Conservation (phyloP, 2,797 vertebrate genomes). For the Syngnathus acus region DNA sequence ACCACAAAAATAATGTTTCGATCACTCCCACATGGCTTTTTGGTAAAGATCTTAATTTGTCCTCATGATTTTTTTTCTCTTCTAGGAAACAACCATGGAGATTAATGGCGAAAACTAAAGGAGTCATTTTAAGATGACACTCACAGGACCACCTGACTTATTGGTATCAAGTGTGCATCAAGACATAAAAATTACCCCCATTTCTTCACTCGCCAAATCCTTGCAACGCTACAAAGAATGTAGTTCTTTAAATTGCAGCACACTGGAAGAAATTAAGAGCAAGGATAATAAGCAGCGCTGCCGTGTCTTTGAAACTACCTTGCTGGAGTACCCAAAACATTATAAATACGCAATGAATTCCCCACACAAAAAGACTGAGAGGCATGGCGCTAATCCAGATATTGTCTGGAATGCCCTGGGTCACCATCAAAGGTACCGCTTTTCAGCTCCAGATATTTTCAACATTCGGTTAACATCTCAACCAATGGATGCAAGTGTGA, state of each 20-base stretch:
- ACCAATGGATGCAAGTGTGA: constrained; percentile 56
- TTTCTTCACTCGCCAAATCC: constrained; percentile 65
- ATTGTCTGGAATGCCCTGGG: constrained; percentile 67
- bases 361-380: constrained; percentile 65
- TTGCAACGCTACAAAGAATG: constrained; percentile 76
- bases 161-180: constrained; percentile 89
- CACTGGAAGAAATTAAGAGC: constrained; percentile 70
- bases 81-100: constrained; percentile 68
- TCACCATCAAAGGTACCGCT: constrained; percentile 69
- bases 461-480: constrained; percentile 65
- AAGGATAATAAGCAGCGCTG: constrained; percentile 86
- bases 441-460: constrained; percentile 73
- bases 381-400: constrained; percentile 68
- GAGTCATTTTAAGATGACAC: constrained; percentile 95
- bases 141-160: constrained; percentile 92
- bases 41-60: constrained; percentile 12
- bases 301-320: constrained; percentile 82
- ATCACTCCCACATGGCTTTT: neutral
- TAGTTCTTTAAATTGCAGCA: constrained; percentile 74
- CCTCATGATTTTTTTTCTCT: constrained; percentile 22
- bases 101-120: constrained; percentile 78
- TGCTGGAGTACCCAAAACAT: constrained; percentile 73
- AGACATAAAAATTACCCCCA: constrained; percentile 82
- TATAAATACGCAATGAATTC: constrained; percentile 71
- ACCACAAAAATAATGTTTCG: neutral